phyloP scores from a whole-genome alignment of 2,797 vertebrate species.

The Smutsia temminckii region DNA sequence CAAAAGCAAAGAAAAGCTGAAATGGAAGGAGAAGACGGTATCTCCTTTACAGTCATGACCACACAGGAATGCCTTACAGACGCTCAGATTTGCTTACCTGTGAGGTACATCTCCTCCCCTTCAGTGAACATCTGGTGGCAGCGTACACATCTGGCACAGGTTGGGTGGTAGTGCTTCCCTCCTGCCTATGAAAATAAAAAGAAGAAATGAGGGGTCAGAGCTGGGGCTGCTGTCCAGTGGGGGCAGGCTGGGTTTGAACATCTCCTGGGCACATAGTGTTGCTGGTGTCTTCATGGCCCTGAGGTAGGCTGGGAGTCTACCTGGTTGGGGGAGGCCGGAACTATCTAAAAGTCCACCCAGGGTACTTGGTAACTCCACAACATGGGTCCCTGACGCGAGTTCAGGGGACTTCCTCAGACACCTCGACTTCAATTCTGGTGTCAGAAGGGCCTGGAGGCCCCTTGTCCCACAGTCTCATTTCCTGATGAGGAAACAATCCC shows the following conservation, averaged over 20 bases:
- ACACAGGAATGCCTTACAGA: neutral
- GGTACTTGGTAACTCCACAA: neutral
- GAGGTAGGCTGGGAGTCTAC: neutral
- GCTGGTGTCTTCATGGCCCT: neutral
- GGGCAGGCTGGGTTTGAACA: neutral
- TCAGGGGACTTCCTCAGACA: neutral
- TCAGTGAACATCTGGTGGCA: constrained; percentile 98
- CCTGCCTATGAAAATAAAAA: constrained; percentile 88
- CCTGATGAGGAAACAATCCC: neutral
- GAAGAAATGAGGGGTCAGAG: neutral
- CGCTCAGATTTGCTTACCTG: constrained; percentile 87
- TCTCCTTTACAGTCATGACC: neutral
- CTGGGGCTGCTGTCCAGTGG: neutral
- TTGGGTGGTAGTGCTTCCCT: constrained; percentile 98
- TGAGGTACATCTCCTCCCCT: constrained; percentile 99
- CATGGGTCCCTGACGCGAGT: neutral
- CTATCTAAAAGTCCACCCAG: neutral
- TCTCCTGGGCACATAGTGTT: neutral
- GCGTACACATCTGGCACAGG: constrained; percentile 95
- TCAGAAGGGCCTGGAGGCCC: neutral
- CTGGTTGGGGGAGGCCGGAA: neutral
- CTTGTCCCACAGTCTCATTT: neutral
- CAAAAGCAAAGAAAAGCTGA: neutral
- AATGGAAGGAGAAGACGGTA: neutral
- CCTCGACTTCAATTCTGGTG: neutral